A percentile compares a stretch with the other conserved stretches of the same genome.
These are phyloP conservation scores for Rhogogaster chlorosoma DNA, from an alignment of 2,888 invertebrate genomes.

Conservation along the genomic window DNA sequence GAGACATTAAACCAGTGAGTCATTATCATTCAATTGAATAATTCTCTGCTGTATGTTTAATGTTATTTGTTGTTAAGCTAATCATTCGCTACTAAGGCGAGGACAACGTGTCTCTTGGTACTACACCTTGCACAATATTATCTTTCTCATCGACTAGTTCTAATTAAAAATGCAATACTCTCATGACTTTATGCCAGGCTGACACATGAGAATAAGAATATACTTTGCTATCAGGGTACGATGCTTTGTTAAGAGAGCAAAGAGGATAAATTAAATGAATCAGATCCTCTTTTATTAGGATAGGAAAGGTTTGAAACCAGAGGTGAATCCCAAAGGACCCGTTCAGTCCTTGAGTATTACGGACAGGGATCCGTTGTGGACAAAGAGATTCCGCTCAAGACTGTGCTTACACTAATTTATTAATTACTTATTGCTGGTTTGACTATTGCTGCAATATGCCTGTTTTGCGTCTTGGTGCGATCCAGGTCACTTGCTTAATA, in stretches of 20 bases:
- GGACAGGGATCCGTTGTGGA: too few relatives aligned
- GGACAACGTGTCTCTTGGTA: not conserved
- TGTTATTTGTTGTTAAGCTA: constrained; percentile 12
- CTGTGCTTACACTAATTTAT: too few relatives aligned
- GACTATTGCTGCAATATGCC: too few relatives aligned
- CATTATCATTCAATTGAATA: constrained; percentile 38
- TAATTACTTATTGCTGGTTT: too few relatives aligned
- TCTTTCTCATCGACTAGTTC: not conserved
- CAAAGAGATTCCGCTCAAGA: too few relatives aligned
- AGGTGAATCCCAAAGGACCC: too few relatives aligned
- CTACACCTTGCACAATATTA: not conserved
- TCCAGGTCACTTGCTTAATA: too few relatives aligned
- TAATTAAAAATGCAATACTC: not conserved
- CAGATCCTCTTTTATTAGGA: too few relatives aligned
- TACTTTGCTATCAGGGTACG: not conserved
- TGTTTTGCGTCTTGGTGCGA: too few relatives aligned
- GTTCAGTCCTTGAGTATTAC: too few relatives aligned
- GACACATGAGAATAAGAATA: not conserved
- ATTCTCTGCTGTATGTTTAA: not conserved
- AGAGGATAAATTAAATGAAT: not conserved
- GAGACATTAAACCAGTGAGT: constrained; percentile 98
- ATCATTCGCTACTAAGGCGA: not conserved
- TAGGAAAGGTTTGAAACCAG: too few relatives aligned
- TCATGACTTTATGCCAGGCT: not conserved
- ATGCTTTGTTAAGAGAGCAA: not conserved